phyloP scores from a whole-genome alignment of 37 sponge, comb jelly and placozoan species.

The Chondrosia reniformis region DNA sequence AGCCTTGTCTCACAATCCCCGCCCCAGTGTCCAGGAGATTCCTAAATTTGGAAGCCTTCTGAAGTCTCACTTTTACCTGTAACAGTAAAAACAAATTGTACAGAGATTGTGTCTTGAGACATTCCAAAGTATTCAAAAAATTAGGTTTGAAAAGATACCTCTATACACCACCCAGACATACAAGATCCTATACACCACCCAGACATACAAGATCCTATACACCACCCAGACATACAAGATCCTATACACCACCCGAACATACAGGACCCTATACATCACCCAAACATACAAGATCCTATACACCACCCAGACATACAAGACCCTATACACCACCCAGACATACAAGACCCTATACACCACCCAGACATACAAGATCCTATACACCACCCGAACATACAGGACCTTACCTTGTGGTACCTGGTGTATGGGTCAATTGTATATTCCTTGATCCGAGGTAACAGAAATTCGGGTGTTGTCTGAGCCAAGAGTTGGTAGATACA shows the following conservation, averaged over 20 bases:
- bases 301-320: not conserved
- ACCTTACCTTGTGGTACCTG: conserved; percentile 56
- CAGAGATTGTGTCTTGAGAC: too few relatives aligned
- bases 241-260: not conserved
- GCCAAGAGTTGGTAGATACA: conserved; percentile 76
- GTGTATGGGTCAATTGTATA: conserved; percentile 87
- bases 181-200: too few relatives aligned
- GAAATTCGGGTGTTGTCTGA: conserved; percentile 88
- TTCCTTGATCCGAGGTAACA: conserved; percentile 43
- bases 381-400: not conserved
- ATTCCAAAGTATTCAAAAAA: too few relatives aligned
- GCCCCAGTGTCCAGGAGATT: not conserved
- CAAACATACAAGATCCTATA: not conserved
- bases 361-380: not conserved
- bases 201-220: too few relatives aligned
- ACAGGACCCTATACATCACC: too few relatives aligned
- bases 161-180: too few relatives aligned
- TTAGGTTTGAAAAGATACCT: too few relatives aligned
- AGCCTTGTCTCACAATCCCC: conserved; percentile 5
- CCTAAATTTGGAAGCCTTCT: not conserved
- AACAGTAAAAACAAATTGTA: too few relatives aligned
- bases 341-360: not conserved
- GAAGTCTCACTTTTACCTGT: conserved; percentile 5
- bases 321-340: not conserved
- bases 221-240: not conserved